Percentiles rank a stretch among this genome's conserved stretches.
phyloP scores from a whole-genome alignment of 2,888 invertebrate genomes.

The Callimorpha dominula region DNA sequence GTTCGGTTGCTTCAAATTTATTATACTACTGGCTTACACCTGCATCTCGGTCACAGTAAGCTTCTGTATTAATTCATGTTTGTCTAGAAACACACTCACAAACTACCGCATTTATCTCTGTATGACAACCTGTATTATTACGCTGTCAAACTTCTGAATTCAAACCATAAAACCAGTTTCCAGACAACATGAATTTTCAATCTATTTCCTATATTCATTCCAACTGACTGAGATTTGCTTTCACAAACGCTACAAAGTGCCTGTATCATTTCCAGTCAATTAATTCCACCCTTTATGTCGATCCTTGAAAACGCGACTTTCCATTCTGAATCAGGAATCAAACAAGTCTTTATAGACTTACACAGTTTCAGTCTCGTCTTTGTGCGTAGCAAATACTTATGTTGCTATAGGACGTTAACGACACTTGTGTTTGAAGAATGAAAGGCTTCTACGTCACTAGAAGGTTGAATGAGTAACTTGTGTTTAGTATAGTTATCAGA shows the following conservation, averaged over 20 bases:
- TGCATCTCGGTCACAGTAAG: too few relatives aligned
- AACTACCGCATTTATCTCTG: not conserved
- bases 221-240: conserved; percentile 14
- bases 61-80: too few relatives aligned
- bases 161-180: not conserved
- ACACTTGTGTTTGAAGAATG: conserved; percentile 51
- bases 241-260: conserved; percentile 19
- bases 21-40: too few relatives aligned
- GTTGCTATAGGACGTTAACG: conserved; percentile 55
- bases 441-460: conserved; percentile 33
- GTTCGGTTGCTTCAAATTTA: too few relatives aligned
- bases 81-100: not conserved
- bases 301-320: conserved; percentile 22
- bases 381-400: conserved; percentile 56
- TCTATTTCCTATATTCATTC: conserved; percentile 12
- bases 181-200: conserved; percentile 5
- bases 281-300: conserved; percentile 16
- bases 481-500: not conserved
- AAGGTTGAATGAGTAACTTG: not conserved
- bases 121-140: too few relatives aligned
- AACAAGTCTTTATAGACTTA: conserved; percentile 26
- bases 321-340: conserved; percentile 36
- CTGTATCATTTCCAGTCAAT: conserved; percentile 34
- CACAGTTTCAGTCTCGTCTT: conserved; percentile 41
- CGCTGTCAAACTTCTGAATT: not conserved